Base-by-base conservation (phyloP, 2,113 vertebrate species). In the Ctenodactylus gundi region DNA sequence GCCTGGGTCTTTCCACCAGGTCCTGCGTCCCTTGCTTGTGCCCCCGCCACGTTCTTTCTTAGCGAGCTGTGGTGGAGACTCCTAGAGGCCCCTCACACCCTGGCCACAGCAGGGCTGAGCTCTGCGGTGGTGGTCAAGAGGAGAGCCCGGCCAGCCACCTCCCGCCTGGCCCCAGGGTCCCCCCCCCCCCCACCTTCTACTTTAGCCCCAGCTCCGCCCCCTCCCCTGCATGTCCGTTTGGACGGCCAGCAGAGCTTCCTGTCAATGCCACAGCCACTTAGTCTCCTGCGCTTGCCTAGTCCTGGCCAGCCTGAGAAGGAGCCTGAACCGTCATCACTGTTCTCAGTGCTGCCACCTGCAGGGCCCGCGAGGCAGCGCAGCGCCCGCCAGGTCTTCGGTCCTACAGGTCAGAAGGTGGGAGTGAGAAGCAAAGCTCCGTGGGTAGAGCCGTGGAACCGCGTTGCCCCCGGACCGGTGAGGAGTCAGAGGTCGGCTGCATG, bases 321-420 rank as follows among this genome's bases (percentile, higher is more conserved):
- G n/a, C n/a, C n/a, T n/a, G n/a, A n/a, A n/a, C n/a, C n/a, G n/a
- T n/a, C n/a, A n/a, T n/a, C 13, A 17, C 10, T 53, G 10, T 95
- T 89, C 96, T 91, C 97, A 1, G 64, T 93, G 87, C 89, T 95
- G 98, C 98, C 98, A 70, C 96, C 98, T 98, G 94, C 97, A 93
- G 97, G 97, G 21, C 4, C n/a, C 25, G 18, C 1, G 0, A 18
- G 39, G 6, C 88, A 85, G 44, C 57, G 53, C 58, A 10, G n/a
- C 41, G 8, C 80, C 4, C n/a, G n/a, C n/a, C n/a, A n/a, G n/a
- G n/a, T n/a, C n/a, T n/a, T n/a, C n/a, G n/a, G n/a, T n/a, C n/a
- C n/a, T n/a, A n/a, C n/a, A n/a, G n/a, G n/a, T n/a, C n/a, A n/a
- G n/a, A n/a, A n/a, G n/a, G n/a, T n/a, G n/a, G n/a, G 83, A 65